These are phyloP conservation scores for Trypoxylon attenuatum DNA, from an alignment of 2,888 invertebrate species.

Conservation along the genomic window DNA sequence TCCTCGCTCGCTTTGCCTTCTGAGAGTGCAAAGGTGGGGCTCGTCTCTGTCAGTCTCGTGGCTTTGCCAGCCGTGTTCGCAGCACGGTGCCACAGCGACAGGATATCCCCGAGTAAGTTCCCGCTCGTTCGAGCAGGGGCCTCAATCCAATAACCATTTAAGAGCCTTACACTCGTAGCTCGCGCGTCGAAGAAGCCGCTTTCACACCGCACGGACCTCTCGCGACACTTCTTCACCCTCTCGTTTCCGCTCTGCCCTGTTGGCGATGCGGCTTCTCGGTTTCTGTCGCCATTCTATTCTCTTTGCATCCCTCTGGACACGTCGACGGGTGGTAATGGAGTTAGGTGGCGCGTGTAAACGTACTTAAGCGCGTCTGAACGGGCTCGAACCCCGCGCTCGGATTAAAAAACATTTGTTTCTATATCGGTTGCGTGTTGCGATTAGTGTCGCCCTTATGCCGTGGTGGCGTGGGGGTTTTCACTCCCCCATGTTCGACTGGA, in stretches of 20 bases:
- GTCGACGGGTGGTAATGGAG: conserved; percentile 40
- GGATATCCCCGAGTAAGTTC: conserved; percentile 57
- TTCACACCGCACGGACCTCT: conserved; percentile 36
- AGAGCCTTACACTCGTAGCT: conserved; percentile 58
- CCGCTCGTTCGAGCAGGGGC: conserved; percentile 56
- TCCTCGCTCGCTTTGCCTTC: neutral
- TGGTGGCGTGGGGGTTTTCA: no score
- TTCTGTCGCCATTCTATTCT: conserved; percentile 13
- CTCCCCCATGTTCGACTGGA: no score
- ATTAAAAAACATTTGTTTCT: conserved; percentile 35
- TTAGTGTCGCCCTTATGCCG: neutral
- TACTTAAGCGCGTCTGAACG: conserved; percentile 23
- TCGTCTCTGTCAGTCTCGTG: neutral
- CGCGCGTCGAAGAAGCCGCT: conserved; percentile 51
- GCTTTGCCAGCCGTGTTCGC: neutral
- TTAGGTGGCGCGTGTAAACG: conserved; percentile 39
- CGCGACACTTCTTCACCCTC: neutral
- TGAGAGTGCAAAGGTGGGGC: neutral
- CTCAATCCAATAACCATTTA: conserved; percentile 62
- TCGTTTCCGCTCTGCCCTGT: no score
- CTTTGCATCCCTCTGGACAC: conserved; percentile 43
- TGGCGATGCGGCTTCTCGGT: no score
- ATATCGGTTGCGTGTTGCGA: neutral
- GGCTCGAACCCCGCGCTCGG: conserved; percentile 1
- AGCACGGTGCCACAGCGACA: conserved; percentile 40